Evolutionary conservation across 2,888 invertebrate species (phyloP), one percentile per base, ranked within the genome.

Genomic region (Priocnemis perturbator): DNA sequence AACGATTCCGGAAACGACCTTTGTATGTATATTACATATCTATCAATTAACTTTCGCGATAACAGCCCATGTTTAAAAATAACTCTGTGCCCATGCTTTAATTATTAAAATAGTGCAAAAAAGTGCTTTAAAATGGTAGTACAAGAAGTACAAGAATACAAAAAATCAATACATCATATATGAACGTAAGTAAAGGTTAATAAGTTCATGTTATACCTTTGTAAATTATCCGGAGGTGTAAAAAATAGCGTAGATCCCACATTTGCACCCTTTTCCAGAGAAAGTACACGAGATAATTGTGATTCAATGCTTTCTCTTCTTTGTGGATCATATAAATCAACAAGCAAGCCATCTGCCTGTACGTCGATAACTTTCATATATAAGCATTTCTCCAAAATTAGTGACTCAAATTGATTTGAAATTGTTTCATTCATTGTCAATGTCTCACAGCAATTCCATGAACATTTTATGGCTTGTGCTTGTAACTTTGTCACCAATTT

Each of bases 401-500:
- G 86, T 90, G 92, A 92, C 89, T 95, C 95, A 72, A 95, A 91
- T 79, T 93, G 90, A 58, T 91, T 91, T 1, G 92, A 91, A 0
- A 92, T 89, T 81, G 92, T 91, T 0, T 90, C 89, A 81, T 92
- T 91, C 4, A 90, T 90, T 90, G 81, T 90, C 91, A 86, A 92
- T 90, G 85, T 91, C 67, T 91, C 90, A 74, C 90, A 91, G 14
- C 92, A 93, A 74, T 93, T 94, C n/a, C 96, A 89, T 55, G 93
- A 93, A 87, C 96, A 96, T 84, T 93, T 93, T 78, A 96, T 91
- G 0, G 95, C 95, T 89, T 95, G 95, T 1, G 94, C 93, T 19
- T 93, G 92, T 67, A 95, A 89, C 74, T 87, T 88, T 2, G 90
- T 90, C 3, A 95, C 90, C 73, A 94, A 90, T 64, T 93, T 92